These are phyloP conservation scores for Sus scrofa DNA, from an alignment of 2,113 vertebrate genomes.

Conservation along the genomic window T2T-Sscrofa CM000824.6:67662501-67663000, in stretches of 20 bases:
- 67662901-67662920: no score
- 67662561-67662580: background rate
- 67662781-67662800: no score
- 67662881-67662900: constrained; percentile 9
- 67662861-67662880: background rate
- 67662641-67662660: constrained; percentile 11
- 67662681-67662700: background rate
- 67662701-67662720: background rate
- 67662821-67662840: no score
- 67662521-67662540: background rate
- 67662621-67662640: background rate
- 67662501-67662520: background rate
- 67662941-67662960: background rate
- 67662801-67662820: no score
- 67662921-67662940: background rate
- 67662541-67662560: constrained; percentile 10
- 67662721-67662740: no score
- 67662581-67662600: background rate
- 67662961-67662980: background rate
- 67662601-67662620: background rate
- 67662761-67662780: no score
- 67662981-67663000: background rate
- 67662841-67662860: no score
- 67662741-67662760: no score
- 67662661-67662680: background rate